These are phyloP conservation scores for Ctenicera cuprea DNA, from an alignment of 2,888 invertebrate genomes.

Conservation along the genomic window DNA sequence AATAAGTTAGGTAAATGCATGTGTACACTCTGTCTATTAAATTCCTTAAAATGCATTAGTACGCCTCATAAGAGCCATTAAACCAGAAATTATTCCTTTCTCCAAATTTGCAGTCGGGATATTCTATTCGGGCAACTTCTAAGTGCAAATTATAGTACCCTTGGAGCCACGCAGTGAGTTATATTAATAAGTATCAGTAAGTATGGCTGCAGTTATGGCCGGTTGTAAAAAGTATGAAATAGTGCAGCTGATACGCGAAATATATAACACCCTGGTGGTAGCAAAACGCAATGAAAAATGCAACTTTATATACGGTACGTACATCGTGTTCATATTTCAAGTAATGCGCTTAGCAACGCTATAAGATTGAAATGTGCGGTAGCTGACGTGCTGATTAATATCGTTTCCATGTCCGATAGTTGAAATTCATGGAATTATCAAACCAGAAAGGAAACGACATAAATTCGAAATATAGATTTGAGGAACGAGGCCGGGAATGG, in stretches of 20 bases:
- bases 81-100: not conserved
- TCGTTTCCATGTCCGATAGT: conserved; percentile 32
- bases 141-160: not conserved
- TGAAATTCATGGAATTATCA: conserved; percentile 43
- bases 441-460: conserved; percentile 37
- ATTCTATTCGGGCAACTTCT: not conserved
- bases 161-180: not conserved
- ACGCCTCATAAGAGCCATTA: not conserved
- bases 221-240: conserved; percentile 16
- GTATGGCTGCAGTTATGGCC: conserved; percentile 1
- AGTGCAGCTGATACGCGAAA: conserved; percentile 19
- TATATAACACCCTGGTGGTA: conserved; percentile 20
- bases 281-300: conserved; percentile 34
- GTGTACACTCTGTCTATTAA: not conserved
- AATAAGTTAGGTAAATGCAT: not conserved
- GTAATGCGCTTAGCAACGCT: not conserved
- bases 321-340: conserved; percentile 18
- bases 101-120: not conserved
- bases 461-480: conserved; percentile 41
- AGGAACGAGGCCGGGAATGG: conserved; percentile 9
- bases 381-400: conserved; percentile 43
- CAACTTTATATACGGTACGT: conserved; percentile 29
- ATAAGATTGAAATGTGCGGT: conserved; percentile 23
- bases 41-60: not conserved
- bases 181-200: conserved; percentile 14